These are phyloP conservation scores for Microhierax caerulescens DNA, from an alignment of 2,797 vertebrate genomes.

Conservation along the genomic window DNA sequence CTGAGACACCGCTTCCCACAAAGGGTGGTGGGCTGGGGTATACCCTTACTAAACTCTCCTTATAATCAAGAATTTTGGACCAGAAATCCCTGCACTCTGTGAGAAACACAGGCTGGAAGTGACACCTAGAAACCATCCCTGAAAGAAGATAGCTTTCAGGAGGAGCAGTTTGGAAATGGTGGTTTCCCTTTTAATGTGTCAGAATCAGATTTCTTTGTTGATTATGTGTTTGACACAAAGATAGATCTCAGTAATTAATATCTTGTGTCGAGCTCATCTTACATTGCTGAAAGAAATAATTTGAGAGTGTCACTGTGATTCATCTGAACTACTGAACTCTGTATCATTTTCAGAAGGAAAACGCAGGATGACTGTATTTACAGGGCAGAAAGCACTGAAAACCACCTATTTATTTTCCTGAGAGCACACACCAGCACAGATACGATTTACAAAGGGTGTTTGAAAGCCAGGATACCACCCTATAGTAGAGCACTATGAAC, in stretches of 20 bases:
- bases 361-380: not conserved
- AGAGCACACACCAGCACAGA: not conserved
- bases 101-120: not conserved
- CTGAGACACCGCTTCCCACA: not conserved
- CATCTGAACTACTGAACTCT: not conserved
- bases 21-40: not conserved
- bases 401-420: not conserved
- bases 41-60: not conserved
- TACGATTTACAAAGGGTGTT: not conserved
- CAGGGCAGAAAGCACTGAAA: not conserved
- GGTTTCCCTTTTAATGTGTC: not conserved
- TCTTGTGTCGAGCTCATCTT: not conserved
- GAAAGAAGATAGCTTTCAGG: not conserved
- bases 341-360: not conserved
- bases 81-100: not conserved
- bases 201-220: not conserved
- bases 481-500: not conserved
- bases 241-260: conserved; percentile 22
- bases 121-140: not conserved
- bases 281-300: not conserved
- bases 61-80: not conserved
- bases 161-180: not conserved
- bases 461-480: not conserved
- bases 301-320: not conserved
- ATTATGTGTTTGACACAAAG: not conserved